Conservation (phyloP, 1,140 invertebrate genomes). For the Homalodisca vitripennis region DNA sequence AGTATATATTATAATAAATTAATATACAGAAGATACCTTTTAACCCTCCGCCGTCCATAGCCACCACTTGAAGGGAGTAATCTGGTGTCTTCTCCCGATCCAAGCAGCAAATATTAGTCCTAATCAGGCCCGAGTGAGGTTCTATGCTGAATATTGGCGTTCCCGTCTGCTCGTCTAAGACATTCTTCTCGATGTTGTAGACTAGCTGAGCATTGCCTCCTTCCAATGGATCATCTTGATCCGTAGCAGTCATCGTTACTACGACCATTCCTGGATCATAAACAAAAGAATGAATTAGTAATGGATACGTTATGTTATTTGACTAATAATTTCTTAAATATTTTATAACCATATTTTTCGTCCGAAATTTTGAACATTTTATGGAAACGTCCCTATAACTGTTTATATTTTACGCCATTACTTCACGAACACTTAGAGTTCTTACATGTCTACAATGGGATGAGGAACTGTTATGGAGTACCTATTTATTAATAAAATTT, state of each 20-base stretch:
- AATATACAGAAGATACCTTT: conserved; percentile 58
- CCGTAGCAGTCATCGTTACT: conserved; percentile 97
- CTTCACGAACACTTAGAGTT: too few species aligned
- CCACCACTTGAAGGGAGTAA: conserved; percentile 94
- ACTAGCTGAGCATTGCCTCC: conserved; percentile 86
- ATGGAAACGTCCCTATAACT: too few species aligned
- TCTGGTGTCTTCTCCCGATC: conserved; percentile 91
- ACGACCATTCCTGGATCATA: conserved; percentile 73
- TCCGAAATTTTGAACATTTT: too few species aligned
- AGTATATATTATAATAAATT: too few species aligned
- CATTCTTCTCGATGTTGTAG: conserved; percentile 95
- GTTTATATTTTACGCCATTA: too few species aligned
- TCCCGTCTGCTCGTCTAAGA: conserved; percentile 91
- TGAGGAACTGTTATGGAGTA: too few species aligned
- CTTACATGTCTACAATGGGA: too few species aligned
- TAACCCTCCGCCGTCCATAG: conserved; percentile 86
- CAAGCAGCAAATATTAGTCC: conserved; percentile 89
- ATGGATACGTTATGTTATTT: too few species aligned
- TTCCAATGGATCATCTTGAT: conserved; percentile 93
- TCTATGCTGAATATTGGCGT: conserved; percentile 94
- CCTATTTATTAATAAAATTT: too few species aligned
- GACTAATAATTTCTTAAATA: too few species aligned
- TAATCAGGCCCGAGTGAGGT: conserved; percentile 89
- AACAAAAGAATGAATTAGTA: conserved; percentile 55
- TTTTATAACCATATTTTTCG: too few species aligned